Percentiles rank a stretch among this genome's conserved stretches.
Evolutionary conservation across 1,140 invertebrate species (phyloP).

Genomic region (Drosophila sucinea): DNA sequence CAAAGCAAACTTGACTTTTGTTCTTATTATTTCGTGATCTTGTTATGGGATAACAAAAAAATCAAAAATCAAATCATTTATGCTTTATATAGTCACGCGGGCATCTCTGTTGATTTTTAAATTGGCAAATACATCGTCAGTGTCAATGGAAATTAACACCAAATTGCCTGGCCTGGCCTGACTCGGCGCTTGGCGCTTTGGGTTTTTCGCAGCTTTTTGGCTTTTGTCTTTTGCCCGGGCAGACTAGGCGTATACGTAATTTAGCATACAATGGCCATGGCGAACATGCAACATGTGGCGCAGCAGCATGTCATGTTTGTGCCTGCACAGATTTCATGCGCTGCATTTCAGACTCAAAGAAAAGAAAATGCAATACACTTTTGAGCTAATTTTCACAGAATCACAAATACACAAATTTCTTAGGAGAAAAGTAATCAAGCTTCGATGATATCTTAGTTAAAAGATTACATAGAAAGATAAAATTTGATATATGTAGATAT

Average conservation of each 20-base stretch:
- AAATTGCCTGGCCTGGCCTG: slow-evolving; percentile 29
- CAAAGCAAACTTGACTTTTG: too few relatives aligned
- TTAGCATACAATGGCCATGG: slow-evolving; percentile 72
- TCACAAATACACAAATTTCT: neutral
- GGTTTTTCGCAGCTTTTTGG: neutral
- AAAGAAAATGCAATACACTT: neutral
- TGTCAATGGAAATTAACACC: slow-evolving; percentile 80
- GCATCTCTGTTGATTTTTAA: slow-evolving; percentile 24
- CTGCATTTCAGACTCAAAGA: slow-evolving; percentile 36
- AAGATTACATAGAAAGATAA: too few relatives aligned
- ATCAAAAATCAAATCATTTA: too few relatives aligned
- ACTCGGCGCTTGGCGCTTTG: slow-evolving; percentile 42
- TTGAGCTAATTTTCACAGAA: neutral
- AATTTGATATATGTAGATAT: too few relatives aligned
- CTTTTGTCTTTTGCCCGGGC: slow-evolving; percentile 33
- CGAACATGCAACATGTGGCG: slow-evolving; percentile 63
- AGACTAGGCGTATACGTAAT: slow-evolving; percentile 72
- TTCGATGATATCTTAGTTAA: too few relatives aligned
- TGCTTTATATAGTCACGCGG: neutral
- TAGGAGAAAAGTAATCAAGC: too few relatives aligned
- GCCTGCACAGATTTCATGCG: slow-evolving; percentile 65
- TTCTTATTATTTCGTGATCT: too few relatives aligned
- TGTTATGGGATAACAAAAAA: too few relatives aligned
- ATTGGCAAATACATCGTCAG: slow-evolving; percentile 49
- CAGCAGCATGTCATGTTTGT: slow-evolving; percentile 58